These are phyloP conservation scores for Microplitis manilae DNA, from an alignment of 2,888 invertebrate species.

Conservation along the genomic window DNA sequence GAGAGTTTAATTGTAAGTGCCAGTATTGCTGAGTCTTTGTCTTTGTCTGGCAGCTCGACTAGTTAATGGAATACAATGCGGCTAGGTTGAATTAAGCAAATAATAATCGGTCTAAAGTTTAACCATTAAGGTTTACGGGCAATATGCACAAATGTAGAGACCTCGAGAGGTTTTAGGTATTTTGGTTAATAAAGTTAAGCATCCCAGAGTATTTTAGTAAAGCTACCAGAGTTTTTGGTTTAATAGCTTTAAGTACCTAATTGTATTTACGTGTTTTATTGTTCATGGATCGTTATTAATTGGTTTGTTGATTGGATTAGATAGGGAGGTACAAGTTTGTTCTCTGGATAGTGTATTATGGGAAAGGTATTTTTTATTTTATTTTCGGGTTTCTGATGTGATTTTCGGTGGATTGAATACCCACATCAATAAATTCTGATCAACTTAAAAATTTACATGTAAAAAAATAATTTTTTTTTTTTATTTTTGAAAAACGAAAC, in stretches of 20 bases:
- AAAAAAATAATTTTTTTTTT: no score
- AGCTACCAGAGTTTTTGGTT: not conserved
- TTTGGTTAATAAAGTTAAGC: not conserved
- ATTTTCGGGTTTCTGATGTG: no score
- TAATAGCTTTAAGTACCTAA: not conserved
- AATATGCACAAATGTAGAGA: slow-evolving; percentile 3
- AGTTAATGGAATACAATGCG: slow-evolving; percentile 11
- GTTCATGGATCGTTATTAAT: not conserved
- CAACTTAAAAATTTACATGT: no score
- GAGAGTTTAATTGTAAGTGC: not conserved
- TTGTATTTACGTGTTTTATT: not conserved
- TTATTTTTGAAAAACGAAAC: no score
- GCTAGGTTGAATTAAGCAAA: slow-evolving; percentile 21
- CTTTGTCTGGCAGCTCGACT: not conserved
- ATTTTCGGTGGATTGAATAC: no score
- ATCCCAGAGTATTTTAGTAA: not conserved
- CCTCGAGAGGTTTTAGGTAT: not conserved
- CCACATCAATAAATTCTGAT: no score
- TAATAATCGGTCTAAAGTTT: slow-evolving; percentile 18
- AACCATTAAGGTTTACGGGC: slow-evolving; percentile 13
- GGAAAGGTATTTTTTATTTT: no score
- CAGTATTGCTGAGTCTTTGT: not conserved
- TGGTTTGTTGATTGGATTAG: not conserved
- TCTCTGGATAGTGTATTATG: no score
- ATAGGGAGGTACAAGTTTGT: no score